Base-by-base conservation (phyloP, 2,888 invertebrate species). In the Aphidoletes aphidimyza region DNA sequence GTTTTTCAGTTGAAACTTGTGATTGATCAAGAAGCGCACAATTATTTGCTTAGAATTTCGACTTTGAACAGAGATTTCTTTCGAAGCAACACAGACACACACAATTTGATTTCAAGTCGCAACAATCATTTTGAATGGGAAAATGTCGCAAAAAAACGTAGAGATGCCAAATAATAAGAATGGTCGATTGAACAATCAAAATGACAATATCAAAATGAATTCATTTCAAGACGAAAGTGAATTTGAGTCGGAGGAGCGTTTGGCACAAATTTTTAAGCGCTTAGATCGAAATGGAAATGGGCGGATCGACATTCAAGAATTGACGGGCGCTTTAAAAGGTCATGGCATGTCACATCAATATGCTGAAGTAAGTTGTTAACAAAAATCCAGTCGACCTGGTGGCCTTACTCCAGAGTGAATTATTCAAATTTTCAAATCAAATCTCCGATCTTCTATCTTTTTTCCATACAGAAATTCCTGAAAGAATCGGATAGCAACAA, bases 231-330 rank as follows among this genome's bases (percentile, higher is more conserved):
- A 6, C 14, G 81, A 37, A 37, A 81, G n/a, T 22, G 81, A 81
- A 37, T 37, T n/a, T 9, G 37, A 81, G 81, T n/a, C 6, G n/a
- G 83, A 83, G 14, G 45, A 83, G 30, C 83, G 83, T 17, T 45
- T 45, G 17, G 83, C 45, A 14, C 42, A 17, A 26, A 83, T 83
- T 83, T 83, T 83, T n/a, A 39, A 83, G 1, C 83, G 39, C 14
- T 83, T 83, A 83, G 83, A 83, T 83, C 39, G 83, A 42, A 45
- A 45, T 26, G 83, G 83, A 1, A 83, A 81, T 90, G 99, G 98
- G 81, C 94, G 94, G 89, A 97, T 99, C 88, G 97, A 98, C 91
- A 95, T 98, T 86, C 95, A 96, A 88, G 99, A 99, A 90, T 91
- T 99, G 87, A 96, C 96, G 26, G 93, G 92, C 86, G 96, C 97